Percentiles rank a stretch among this genome's conserved stretches.
phyloP scores from a whole-genome alignment of 2,113 vertebrate species.

The Pterocles gutturalis region DNA sequence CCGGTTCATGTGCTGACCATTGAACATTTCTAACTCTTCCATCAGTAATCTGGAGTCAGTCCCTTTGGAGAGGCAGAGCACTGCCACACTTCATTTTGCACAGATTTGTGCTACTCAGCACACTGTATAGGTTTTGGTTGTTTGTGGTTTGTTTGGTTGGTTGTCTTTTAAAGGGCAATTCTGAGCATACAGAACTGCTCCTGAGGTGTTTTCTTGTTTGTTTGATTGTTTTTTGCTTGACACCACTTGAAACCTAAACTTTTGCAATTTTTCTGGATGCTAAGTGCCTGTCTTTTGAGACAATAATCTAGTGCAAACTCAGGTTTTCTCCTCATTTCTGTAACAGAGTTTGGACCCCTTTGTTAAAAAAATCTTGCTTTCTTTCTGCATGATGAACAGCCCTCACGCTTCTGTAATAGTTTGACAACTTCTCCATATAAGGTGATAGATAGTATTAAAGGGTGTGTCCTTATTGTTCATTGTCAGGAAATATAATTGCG shows the following conservation, averaged over 20 bases:
- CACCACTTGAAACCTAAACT: not conserved
- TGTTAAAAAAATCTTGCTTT: not conserved
- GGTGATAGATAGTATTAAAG: not conserved
- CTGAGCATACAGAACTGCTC: not conserved
- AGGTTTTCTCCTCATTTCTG: not conserved
- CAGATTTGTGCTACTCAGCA: not conserved
- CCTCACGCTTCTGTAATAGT: not conserved
- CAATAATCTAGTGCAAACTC: not conserved
- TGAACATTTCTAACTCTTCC: not conserved
- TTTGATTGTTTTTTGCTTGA: not conserved
- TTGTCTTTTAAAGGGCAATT: not conserved
- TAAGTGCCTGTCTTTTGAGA: not conserved
- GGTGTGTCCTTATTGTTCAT: not conserved
- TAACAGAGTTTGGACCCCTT: not conserved
- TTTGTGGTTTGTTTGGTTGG: no score
- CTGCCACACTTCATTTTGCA: not conserved
- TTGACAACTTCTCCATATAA: not conserved
- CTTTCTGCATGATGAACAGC: not conserved
- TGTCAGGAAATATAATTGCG: not conserved
- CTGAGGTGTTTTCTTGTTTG: not conserved
- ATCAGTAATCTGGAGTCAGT: not conserved
- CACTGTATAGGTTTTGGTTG: not conserved
- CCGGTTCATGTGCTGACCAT: not conserved
- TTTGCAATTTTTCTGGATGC: not conserved
- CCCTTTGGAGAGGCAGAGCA: not conserved